Conservation (phyloP, 23 tunicate genomes). For the Oikopleura albicans region DNA sequence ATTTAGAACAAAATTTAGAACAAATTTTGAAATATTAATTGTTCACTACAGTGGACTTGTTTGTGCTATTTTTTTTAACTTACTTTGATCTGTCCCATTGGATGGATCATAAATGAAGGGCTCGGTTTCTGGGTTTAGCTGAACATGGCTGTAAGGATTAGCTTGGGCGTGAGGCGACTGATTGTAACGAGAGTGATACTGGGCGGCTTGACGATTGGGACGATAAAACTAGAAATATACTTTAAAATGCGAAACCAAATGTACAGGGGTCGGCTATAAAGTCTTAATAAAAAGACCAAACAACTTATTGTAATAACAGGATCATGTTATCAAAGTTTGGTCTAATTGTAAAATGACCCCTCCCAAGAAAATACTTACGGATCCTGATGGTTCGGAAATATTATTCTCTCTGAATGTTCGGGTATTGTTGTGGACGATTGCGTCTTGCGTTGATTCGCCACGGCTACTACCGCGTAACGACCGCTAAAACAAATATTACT, state of each 20-base stretch:
- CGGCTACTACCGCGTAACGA: background rate
- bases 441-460: background rate
- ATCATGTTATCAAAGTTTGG: too few relatives aligned
- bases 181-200: background rate
- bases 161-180: background rate
- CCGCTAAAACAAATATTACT: background rate
- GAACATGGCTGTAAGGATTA: background rate
- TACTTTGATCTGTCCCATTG: too few relatives aligned
- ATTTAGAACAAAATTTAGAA: too few relatives aligned
- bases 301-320: too few relatives aligned
- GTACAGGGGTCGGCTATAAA: too few relatives aligned
- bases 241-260: too few relatives aligned
- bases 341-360: too few relatives aligned
- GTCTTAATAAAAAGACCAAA: too few relatives aligned
- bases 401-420: background rate
- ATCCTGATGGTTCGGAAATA: conserved; percentile 3
- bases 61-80: too few relatives aligned
- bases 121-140: background rate
- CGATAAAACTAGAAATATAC: background rate
- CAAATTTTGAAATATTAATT: too few relatives aligned
- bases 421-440: background rate
- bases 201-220: background rate
- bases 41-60: too few relatives aligned
- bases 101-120: conserved; percentile 14
- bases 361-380: background rate